Conservation (phyloP, 1,140 invertebrate genomes). For the Sitobion miscanthi region DNA sequence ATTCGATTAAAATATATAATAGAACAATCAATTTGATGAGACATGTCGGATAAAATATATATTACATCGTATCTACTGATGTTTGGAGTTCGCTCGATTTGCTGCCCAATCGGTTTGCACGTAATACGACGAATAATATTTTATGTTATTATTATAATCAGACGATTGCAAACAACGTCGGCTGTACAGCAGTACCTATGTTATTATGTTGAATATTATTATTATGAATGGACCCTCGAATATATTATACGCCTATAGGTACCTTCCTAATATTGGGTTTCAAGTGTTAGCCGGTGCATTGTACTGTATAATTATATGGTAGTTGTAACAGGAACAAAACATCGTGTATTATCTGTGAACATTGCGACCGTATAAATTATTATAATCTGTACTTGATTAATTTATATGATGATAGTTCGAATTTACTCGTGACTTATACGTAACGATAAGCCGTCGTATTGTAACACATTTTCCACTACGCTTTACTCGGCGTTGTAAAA, state of each 20-base stretch:
- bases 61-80: too few species aligned
- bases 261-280: background rate
- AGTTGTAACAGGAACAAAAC: background rate
- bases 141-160: background rate
- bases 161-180: background rate
- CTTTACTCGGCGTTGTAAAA: too few species aligned
- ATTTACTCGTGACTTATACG: background rate
- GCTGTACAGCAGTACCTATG: background rate
- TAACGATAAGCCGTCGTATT: background rate
- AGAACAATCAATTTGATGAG: background rate
- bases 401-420: too few species aligned
- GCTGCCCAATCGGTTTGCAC: background rate
- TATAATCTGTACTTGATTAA: background rate
- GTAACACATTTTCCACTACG: too few species aligned
- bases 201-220: background rate
- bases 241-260: too few species aligned
- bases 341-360: background rate
- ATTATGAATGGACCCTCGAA: background rate
- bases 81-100: background rate
- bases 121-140: too few species aligned
- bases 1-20: background rate
- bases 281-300: background rate
- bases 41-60: background rate
- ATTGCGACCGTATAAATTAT: background rate
- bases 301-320: background rate